Base-by-base conservation (phyloP, 2,113 vertebrate species). In the Natator depressus region DNA sequence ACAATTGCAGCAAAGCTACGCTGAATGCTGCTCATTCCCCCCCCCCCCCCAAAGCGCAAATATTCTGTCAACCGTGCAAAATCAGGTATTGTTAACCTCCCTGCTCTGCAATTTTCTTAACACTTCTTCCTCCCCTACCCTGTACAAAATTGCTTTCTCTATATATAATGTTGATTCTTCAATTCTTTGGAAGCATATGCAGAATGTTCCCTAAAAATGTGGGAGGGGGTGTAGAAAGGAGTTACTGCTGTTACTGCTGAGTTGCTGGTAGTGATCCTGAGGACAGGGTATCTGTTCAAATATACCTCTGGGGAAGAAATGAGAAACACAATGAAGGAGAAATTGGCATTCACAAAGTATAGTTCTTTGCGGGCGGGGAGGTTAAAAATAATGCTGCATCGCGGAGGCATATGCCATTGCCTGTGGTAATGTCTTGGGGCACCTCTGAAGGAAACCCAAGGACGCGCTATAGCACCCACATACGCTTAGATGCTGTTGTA, bases 131-230 rank as follows among this genome's bases (percentile, higher is more conserved):
- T 22, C 4, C 80, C 80, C 50, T 84, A 1, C 62, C 80, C 76
- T 85, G 35, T 16, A 94, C 88, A 92, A 92, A 97, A 97, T 88
- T 11, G 35, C 47, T 93, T 94, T 65, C 25, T 92, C 95, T 85
- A 62, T 79, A 10, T 94, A 88, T 87, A 82, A 59, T 80, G 42
- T 80, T 90, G 93, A 96, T 84, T 91, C 46, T 83, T 95, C 84
- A 80, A 78, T 90, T 96, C 50, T 90, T 91, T 88, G 65, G 83
- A 91, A 97, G 94, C 91, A 94, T 82, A 59, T 42, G 10, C 80
- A 87, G 54, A 95, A 95, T 93, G 22, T 62, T 42, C 79, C 55
- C 72, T 53, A 82, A 57, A 92, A 90, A 42, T 47, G 9, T 78
- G 75, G 24, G 42, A 47, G 42, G 19, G 59, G 19, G 42, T 78